A percentile compares a stretch with the other conserved stretches of the same genome.
These are phyloP conservation scores for Nebria salina DNA, from an alignment of 2,888 invertebrate species.

Conservation along the genomic window DNA sequence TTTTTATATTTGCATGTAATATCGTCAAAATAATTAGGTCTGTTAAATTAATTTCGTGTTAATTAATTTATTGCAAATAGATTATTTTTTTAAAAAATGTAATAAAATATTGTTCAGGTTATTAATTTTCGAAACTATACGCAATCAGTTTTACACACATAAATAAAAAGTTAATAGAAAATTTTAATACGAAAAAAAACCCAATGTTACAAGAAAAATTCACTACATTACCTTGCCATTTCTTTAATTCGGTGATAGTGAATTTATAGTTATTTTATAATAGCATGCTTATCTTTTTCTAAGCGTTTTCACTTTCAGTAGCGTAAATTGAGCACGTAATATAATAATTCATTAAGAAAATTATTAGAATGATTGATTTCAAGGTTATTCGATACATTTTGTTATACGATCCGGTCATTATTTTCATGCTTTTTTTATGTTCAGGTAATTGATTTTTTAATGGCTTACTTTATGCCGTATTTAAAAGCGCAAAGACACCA, in stretches of 20 bases:
- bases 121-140: background rate
- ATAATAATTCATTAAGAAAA: background rate
- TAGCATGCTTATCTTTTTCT: background rate
- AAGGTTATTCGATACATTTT: background rate
- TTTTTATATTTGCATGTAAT: background rate
- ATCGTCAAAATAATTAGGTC: background rate
- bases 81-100: background rate
- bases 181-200: background rate
- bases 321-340: background rate
- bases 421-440: background rate
- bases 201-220: background rate
- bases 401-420: background rate
- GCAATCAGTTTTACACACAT: background rate
- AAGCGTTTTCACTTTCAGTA: slow-evolving; percentile 1
- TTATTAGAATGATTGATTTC: background rate
- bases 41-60: background rate
- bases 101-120: background rate
- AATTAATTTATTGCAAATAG: background rate
- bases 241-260: background rate
- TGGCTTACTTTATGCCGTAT: no score
- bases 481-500: no score
- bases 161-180: background rate
- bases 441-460: background rate
- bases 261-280: background rate
- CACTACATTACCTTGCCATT: background rate